Evolutionary conservation across 2,888 invertebrate species (phyloP).

Genomic region (Panzeria rudis): DNA sequence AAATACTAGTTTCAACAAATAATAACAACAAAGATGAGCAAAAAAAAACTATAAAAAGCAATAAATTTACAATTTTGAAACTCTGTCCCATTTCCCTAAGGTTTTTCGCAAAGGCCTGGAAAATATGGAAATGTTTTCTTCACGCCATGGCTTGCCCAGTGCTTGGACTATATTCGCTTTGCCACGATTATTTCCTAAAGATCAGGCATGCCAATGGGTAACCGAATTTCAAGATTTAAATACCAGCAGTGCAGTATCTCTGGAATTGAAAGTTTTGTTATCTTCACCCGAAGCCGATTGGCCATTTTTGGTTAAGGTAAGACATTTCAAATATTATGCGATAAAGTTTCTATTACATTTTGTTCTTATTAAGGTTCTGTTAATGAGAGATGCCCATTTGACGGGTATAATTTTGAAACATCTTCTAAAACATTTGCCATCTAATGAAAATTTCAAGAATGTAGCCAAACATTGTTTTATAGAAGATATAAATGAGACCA

Average conservation of each 20-base stretch:
- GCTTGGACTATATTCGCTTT: constrained; percentile 90
- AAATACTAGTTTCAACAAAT: too few relatives aligned
- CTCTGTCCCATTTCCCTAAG: constrained; percentile 76
- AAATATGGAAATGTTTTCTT: constrained; percentile 85
- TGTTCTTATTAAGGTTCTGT: constrained; percentile 85
- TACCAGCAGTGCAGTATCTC: constrained; percentile 86
- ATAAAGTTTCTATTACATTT: background rate
- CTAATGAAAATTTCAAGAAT: constrained; percentile 82
- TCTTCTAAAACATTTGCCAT: constrained; percentile 84
- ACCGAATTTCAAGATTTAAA: constrained; percentile 85
- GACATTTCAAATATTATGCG: background rate
- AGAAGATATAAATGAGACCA: constrained; percentile 75
- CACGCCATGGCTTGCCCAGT: constrained; percentile 85
- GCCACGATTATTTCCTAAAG: constrained; percentile 86
- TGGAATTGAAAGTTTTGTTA: constrained; percentile 89
- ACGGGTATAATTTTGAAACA: constrained; percentile 86
- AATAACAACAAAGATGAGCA: background rate
- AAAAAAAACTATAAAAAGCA: background rate
- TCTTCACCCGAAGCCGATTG: constrained; percentile 92
- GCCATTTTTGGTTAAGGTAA: constrained; percentile 89
- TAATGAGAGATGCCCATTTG: constrained; percentile 89
- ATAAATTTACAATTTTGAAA: background rate
- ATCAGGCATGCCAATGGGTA: constrained; percentile 82
- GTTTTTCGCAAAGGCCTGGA: constrained; percentile 86
- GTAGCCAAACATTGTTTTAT: constrained; percentile 83